Percentiles rank a stretch among this genome's conserved stretches.
These are phyloP conservation scores for Pseudorhombus dupliciocellatus DNA, from an alignment of 2,113 vertebrate genomes.

Conservation along the genomic window DNA sequence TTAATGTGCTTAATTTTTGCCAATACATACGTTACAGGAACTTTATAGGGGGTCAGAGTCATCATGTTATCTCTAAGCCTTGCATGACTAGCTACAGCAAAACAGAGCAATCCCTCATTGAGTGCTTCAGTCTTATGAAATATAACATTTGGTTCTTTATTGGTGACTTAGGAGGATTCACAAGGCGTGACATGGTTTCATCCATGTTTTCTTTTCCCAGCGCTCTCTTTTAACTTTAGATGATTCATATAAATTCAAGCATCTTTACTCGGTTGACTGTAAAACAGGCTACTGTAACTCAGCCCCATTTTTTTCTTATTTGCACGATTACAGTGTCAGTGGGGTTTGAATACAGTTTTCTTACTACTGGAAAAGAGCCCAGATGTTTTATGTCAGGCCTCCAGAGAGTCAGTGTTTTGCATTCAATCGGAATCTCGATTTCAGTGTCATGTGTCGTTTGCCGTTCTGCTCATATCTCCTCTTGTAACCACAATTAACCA, in stretches of 20 bases:
- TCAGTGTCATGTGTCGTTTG: background rate
- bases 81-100: background rate
- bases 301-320: background rate
- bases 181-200: no score
- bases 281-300: background rate
- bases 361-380: background rate
- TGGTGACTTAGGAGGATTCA: no score
- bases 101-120: background rate
- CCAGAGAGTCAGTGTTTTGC: background rate
- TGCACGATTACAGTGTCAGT: background rate
- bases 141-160: background rate
- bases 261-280: no score
- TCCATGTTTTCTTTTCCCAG: background rate
- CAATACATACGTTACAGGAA: background rate
- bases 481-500: background rate
- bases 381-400: background rate
- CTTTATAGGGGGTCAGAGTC: background rate
- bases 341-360: background rate
- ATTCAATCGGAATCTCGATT: background rate
- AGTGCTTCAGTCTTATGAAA: background rate
- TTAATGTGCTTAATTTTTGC: background rate
- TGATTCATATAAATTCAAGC: no score
- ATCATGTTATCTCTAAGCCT: background rate
- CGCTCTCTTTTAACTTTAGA: background rate
- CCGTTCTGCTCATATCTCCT: background rate